phyloP scores from a whole-genome alignment of 2,113 vertebrate species.

The Lasiurus borealis region DNA sequence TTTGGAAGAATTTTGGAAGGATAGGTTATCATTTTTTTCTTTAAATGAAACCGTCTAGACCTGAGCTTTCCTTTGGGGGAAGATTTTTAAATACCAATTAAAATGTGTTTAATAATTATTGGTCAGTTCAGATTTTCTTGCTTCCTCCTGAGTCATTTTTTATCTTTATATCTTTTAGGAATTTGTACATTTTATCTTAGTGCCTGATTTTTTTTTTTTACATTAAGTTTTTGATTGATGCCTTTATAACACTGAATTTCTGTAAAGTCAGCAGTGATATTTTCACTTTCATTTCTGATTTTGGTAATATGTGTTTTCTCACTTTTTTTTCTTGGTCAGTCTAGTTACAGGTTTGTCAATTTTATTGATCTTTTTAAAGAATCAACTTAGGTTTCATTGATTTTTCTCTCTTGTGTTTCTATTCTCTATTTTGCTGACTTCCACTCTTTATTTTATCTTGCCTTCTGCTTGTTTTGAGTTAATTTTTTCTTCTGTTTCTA shows the following conservation, averaged over 20 bases:
- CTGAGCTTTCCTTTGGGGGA: background rate
- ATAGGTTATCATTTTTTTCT: background rate
- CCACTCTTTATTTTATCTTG: background rate
- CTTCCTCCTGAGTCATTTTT: background rate
- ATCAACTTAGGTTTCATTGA: constrained; percentile 31
- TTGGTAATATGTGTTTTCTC: constrained; percentile 14
- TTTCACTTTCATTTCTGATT: constrained; percentile 55
- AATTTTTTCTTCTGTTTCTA: background rate
- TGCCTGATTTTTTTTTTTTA: background rate
- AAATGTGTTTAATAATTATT: background rate
- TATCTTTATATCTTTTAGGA: background rate
- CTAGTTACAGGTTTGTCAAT: constrained; percentile 43
- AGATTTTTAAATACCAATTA: background rate
- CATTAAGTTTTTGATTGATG: background rate
- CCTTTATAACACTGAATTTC: background rate
- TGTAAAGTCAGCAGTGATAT: background rate
- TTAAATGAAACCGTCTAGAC: background rate
- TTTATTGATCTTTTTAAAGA: constrained; percentile 59
- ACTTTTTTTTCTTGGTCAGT: background rate
- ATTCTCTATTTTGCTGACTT: constrained; percentile 52
- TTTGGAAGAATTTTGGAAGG: background rate
- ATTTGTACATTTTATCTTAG: background rate
- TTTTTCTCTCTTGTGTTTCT: constrained; percentile 46
- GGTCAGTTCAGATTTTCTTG: background rate
- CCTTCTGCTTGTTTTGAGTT: background rate